These are phyloP conservation scores for Drosophila ogumai DNA, from an alignment of 1,140 invertebrate species.

Conservation along the genomic window DNA sequence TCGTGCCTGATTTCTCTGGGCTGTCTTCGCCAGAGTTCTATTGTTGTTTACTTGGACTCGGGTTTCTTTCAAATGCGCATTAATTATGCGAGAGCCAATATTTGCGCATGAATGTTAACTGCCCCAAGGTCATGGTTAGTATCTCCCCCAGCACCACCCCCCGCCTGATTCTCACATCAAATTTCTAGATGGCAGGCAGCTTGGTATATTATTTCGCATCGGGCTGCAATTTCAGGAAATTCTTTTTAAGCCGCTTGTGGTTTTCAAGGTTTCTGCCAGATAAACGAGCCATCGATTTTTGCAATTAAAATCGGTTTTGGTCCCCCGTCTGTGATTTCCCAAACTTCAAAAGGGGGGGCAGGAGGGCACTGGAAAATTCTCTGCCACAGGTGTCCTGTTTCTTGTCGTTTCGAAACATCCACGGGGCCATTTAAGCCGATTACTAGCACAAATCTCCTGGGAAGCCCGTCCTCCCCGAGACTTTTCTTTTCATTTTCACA, in stretches of 20 bases:
- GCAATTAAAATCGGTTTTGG: slow-evolving; percentile 46
- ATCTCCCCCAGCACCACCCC: neutral
- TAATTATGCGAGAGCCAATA: slow-evolving; percentile 48
- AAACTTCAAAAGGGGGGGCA: slow-evolving; percentile 33
- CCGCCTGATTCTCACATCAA: neutral
- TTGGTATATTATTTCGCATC: slow-evolving; percentile 8
- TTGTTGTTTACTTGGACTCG: slow-evolving; percentile 39
- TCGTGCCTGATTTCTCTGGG: slow-evolving; percentile 1
- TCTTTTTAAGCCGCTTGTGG: slow-evolving; percentile 40
- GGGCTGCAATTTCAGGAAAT: slow-evolving; percentile 30
- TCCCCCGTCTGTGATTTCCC: neutral
- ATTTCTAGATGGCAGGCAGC: slow-evolving; percentile 4
- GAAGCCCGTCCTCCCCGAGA: slow-evolving; percentile 1
- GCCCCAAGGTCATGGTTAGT: slow-evolving; percentile 45
- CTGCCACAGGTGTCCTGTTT: slow-evolving; percentile 37
- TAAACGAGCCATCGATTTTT: slow-evolving; percentile 39
- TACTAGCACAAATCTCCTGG: slow-evolving; percentile 61
- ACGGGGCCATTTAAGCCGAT: slow-evolving; percentile 67
- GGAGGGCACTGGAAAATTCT: slow-evolving; percentile 1
- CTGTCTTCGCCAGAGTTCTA: slow-evolving; percentile 10
- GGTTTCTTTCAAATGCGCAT: slow-evolving; percentile 54
- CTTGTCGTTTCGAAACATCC: slow-evolving; percentile 29
- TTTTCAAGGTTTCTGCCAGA: slow-evolving; percentile 28
- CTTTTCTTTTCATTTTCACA: neutral
- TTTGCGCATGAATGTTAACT: slow-evolving; percentile 57